Evolutionary conservation across 1,140 invertebrate species (phyloP).

Genomic region (Campodea augens): DNA sequence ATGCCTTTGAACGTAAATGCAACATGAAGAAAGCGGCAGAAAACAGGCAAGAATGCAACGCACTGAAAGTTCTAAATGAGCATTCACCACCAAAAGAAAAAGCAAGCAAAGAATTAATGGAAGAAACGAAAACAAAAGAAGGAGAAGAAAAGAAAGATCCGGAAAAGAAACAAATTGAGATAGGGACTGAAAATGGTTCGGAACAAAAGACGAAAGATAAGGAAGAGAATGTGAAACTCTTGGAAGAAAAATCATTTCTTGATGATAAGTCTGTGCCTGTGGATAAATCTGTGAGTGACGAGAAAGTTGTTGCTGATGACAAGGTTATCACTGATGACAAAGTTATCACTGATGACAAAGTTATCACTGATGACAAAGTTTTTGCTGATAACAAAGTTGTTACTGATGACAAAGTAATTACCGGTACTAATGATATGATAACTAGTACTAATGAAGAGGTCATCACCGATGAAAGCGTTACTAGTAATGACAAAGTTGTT

Average conservation of each 20-base stretch:
- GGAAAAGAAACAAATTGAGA: background rate
- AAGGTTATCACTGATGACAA: constrained; percentile 1
- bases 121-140: constrained; percentile 4
- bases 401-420: background rate
- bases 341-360: constrained; percentile 1
- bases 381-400: background rate
- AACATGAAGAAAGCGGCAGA: no score
- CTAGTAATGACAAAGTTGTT: no score
- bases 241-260: background rate
- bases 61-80: no score
- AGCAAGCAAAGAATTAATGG: no score
- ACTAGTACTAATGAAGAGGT: background rate
- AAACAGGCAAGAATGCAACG: no score
- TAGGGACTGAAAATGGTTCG: background rate
- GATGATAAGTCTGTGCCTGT: background rate
- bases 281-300: constrained; percentile 1
- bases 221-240: background rate
- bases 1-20: no score
- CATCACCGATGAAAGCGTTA: no score
- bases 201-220: background rate
- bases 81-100: no score
- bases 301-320: constrained; percentile 2
- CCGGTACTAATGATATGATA: background rate
- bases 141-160: background rate
- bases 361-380: background rate